These are phyloP conservation scores for Lampropteryx suffumata DNA, from an alignment of 2,888 invertebrate species.

Conservation along the genomic window DNA sequence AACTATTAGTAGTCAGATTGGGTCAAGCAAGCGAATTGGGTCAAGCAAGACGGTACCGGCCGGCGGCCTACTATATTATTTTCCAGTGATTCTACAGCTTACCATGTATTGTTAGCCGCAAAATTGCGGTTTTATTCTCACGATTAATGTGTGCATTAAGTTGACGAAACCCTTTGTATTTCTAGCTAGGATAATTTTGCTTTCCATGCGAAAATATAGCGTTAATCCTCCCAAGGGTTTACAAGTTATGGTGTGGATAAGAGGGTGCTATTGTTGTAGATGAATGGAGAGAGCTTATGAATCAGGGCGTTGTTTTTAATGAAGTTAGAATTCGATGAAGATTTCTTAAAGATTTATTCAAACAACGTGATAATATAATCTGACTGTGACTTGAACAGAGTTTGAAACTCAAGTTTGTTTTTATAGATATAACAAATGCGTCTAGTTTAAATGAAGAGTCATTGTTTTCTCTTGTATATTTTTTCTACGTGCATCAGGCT, in stretches of 20 bases:
- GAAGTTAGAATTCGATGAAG: slow-evolving; percentile 4
- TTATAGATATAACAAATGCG: too few species aligned
- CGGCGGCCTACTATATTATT: neutral
- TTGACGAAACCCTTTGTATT: slow-evolving; percentile 56
- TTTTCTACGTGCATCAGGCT: too few species aligned
- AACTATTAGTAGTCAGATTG: too few species aligned
- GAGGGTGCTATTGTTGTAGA: slow-evolving; percentile 28
- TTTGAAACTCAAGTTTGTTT: too few species aligned
- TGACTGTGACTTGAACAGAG: too few species aligned
- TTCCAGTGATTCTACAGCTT: slow-evolving; percentile 5
- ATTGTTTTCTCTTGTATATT: neutral
- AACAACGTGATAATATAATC: too few species aligned
- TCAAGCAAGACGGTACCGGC: too few species aligned
- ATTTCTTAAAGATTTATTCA: neutral
- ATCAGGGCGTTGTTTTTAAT: slow-evolving; percentile 19
- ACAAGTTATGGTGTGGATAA: slow-evolving; percentile 32
- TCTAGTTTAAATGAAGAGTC: too few species aligned
- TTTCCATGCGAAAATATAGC: slow-evolving; percentile 35
- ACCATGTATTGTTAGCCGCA: slow-evolving; percentile 14
- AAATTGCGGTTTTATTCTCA: slow-evolving; percentile 53
- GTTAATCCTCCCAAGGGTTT: slow-evolving; percentile 26
- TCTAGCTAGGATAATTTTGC: slow-evolving; percentile 36
- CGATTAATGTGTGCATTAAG: slow-evolving; percentile 38
- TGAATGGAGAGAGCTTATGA: slow-evolving; percentile 24
- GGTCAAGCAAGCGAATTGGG: too few species aligned